Evolutionary conservation across 2,113 vertebrate genomes (phyloP), one percentile per base, ranked within the genome.

Genomic region (Parotia lawesii): DNA sequence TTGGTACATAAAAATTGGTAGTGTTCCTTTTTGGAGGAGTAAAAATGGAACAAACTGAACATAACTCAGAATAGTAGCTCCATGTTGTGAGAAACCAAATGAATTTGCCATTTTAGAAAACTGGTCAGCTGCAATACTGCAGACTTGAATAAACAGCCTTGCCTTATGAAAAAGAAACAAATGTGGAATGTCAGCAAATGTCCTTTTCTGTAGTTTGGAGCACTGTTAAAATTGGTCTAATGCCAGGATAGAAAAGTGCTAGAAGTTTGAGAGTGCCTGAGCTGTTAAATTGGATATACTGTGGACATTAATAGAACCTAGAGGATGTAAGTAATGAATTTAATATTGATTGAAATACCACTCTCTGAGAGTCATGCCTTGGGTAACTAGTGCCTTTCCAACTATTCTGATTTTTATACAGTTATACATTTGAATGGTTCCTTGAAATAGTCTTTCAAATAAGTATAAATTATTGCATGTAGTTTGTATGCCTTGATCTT

Each of bases 401-500:
- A 47, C 18, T 58, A 76, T 53, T 73, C 31, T 38, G 83, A 65
- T 92, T 97, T 97, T 94, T 89, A 92, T 93, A 61, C 5, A 58
- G 89, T 74, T 94, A 72, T 72, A 51, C 75, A 67, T 97, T 95
- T 94, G 83, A 94, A 92, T 91, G 60, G 90, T 96, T 31, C 62
- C 61, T 78, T 95, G 70, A 96, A 95, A 96, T 76, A 78, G 89
- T 89, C 80, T 96, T 97, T 96, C 84, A 94, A 80, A 96, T 95
- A 90, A 85, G 90, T 93, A 92, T 94, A 95, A 96, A 94, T 93
- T 88, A 93, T 93, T 90, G 40, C 48, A 70, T 80, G 62, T 85
- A 93, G 80, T 85, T 85, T 93, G 69, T 85, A 47, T 94, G 93
- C 92, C 96, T 97, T 96, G 93, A 95, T 98, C 91, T 96, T 97